Evolutionary conservation across 1,140 invertebrate genomes (phyloP), one percentile per base, ranked within the genome.

Genomic region (Laupala kohalensis): DNA sequence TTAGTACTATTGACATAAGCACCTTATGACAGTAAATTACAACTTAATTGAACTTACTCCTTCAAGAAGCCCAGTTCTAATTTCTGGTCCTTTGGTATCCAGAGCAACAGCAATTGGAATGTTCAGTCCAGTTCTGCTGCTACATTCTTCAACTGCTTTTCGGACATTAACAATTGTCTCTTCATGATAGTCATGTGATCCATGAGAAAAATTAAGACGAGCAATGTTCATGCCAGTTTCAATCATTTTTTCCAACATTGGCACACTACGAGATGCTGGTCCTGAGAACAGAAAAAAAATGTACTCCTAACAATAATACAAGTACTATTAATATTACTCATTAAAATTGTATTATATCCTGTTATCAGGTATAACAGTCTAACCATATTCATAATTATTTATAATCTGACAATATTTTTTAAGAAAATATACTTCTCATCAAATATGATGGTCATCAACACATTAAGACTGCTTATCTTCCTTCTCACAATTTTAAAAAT

Each of bases 201-300:
- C 90, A 79, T 90, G 91, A 6, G 88, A 86, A 75, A 92, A 88
- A 78, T 92, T 92, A 62, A 94, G 80, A 26, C 91, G 77, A 25
- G 90, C 91, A 75, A 93, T 86, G 74, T 92, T 92, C 91, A 95
- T 93, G 0, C 92, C 92, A 30, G 86, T 86, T 67, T 84, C 83
- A 72, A 95, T 90, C 89, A 95, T 90, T 74, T 90, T 82, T 75
- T 88, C 84, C 71, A 94, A 75, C 74, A 81, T 86, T 23, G 83
- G 81, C 3, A 87, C 82, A 64, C 81, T 80, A 67, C 83, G 77
- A 63, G 86, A 88, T 24, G 87, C 86, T 30, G 89, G 89, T 5
- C 88, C 86, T 85, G 74, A 70, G 75, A 71, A 72, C 63, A 73
- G 27, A 37, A 53, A 53, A 53, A n/a, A n/a, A n/a, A n/a, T n/a